Percentiles rank a stretch among this genome's conserved stretches.
phyloP scores from a whole-genome alignment of 2,888 invertebrate species.

The Beris morrisii region DNA sequence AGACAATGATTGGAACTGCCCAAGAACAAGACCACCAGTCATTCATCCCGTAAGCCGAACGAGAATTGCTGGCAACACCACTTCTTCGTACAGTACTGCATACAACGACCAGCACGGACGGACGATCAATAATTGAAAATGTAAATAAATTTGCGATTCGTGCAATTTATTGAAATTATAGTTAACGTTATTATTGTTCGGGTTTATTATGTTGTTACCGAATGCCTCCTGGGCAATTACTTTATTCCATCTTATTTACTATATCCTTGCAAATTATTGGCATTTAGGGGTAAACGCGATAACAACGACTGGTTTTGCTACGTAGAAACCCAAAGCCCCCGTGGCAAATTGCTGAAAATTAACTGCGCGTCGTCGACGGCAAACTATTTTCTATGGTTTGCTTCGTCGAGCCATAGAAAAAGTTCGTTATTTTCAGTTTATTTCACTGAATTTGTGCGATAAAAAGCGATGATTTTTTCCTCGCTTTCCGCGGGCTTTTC shows the following conservation, averaged over 20 bases:
- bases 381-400: not conserved
- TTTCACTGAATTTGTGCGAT: not conserved
- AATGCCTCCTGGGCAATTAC: not conserved
- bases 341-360: constrained; percentile 37
- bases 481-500: constrained; percentile 9
- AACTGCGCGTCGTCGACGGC: constrained; percentile 30
- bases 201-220: no score
- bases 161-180: constrained; percentile 24
- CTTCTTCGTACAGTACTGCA: no score
- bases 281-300: not conserved
- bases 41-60: no score
- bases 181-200: constrained; percentile 14
- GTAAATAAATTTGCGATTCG: constrained; percentile 15
- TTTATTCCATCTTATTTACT: not conserved
- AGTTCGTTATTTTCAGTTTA: not conserved
- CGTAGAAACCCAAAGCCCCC: not conserved
- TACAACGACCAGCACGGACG: no score
- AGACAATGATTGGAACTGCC: no score
- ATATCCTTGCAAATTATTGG: not conserved
- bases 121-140: not conserved
- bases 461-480: not conserved
- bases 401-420: not conserved
- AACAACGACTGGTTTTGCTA: not conserved
- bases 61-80: no score
- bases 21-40: no score